A percentile compares a stretch with the other conserved stretches of the same genome.
Evolutionary conservation across 1,140 invertebrate species (phyloP).

Genomic region (Heterodera carotae): DNA sequence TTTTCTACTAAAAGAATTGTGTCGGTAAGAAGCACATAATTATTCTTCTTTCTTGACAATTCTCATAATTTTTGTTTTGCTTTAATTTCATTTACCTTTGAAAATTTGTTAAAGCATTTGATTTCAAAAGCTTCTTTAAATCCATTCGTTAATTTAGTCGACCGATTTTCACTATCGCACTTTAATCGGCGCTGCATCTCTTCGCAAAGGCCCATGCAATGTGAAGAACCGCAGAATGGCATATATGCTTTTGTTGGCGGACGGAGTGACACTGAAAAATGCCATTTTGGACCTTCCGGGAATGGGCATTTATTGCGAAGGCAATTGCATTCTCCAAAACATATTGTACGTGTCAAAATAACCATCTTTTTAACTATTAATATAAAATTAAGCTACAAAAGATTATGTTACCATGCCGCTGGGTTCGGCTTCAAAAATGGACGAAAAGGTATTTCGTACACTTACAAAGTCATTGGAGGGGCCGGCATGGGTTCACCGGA

Average conservation of each 20-base stretch:
- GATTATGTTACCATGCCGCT: background rate
- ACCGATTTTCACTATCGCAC: too few relatives aligned
- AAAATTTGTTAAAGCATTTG: too few relatives aligned
- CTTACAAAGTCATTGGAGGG: background rate
- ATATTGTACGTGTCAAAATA: slow-evolving; percentile 7
- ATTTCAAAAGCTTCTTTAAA: too few relatives aligned
- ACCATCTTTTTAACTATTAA: background rate
- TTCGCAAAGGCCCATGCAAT: background rate
- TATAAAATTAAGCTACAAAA: background rate
- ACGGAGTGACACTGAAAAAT: slow-evolving; percentile 18
- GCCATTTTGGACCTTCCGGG: slow-evolving; percentile 15
- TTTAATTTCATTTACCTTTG: too few relatives aligned
- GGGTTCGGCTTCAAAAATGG: background rate
- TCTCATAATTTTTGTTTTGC: too few relatives aligned
- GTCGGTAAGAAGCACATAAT: too few relatives aligned
- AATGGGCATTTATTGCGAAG: slow-evolving; percentile 19
- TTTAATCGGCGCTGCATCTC: too few relatives aligned
- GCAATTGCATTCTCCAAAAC: slow-evolving; percentile 17
- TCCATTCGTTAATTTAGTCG: too few relatives aligned
- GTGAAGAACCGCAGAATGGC: background rate
- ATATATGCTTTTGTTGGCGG: slow-evolving; percentile 5
- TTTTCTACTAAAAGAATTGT: too few relatives aligned
- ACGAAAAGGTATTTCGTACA: background rate
- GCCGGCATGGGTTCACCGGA: background rate
- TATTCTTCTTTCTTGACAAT: too few relatives aligned